Base-by-base conservation (phyloP, 1,140 invertebrate genomes). In the Pseudomyrmex gracilis region DNA sequence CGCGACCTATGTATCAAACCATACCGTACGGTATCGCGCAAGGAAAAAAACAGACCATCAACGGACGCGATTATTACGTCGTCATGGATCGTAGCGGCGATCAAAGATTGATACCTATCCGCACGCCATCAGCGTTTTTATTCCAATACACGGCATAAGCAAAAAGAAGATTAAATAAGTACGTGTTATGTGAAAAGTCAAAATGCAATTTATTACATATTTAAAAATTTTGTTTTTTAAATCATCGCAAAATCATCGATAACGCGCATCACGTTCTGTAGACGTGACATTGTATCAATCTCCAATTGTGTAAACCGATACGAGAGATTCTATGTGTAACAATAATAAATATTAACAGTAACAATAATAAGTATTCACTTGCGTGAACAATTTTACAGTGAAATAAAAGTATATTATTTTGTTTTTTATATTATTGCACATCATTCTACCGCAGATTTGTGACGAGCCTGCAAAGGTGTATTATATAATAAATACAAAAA, bases 11-110 rank as follows among this genome's bases (percentile, higher is more conserved):
- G 20, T 86, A 86, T 57, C 80, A 70, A 7, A 43, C 70, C 13
- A 0, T 8, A 12, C 49, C 77, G 1, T 20, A 80, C 9, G 10
- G 82, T 20, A n/a, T 76, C 1, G 34, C 71, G 51, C 43, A 34
- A 64, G 47, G 73, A 53, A 94, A 93, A 5, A 95, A 93, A 73
- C 94, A 95, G 73, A 93, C 95, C 13, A 96, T 97, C n/a, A 97
- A 97, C 86, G 97, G 97, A 1, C 94, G 96, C 68, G 96, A 97
- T 88, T 97, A 97, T 93, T 96, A 96, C 90, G 95, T 97, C 0
- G 93, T 96, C 22, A 95, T 95, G 7, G 94, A 95, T 34, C 91
- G 93, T 1, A 93, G 94, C 60, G 96, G 96, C 0, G 95, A 95
- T 20, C 96, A 93, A 10, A 95, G 95, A 84, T 93, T 97, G 34